Conservation (phyloP, 2,797 vertebrate genomes). For the Anolis apletophallus region DNA sequence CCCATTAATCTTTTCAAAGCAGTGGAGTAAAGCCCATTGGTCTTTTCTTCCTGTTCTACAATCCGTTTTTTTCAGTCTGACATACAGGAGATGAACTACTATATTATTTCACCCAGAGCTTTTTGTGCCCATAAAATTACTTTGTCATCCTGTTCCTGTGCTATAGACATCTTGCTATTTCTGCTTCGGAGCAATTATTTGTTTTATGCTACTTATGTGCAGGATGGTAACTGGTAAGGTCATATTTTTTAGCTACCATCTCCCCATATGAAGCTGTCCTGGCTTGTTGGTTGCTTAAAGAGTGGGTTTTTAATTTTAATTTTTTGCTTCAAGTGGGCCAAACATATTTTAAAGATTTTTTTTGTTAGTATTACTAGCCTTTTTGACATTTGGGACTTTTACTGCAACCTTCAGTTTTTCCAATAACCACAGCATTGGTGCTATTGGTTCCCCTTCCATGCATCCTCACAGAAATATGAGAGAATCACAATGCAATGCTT, state of each 20-base stretch:
- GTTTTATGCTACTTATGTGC: not conserved
- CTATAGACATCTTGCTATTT: conserved; percentile 5
- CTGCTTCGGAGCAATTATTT: not conserved
- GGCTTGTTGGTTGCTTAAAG: not conserved
- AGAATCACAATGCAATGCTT: not conserved
- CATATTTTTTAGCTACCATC: not conserved
- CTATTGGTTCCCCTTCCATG: not conserved
- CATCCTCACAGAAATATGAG: not conserved
- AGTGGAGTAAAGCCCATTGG: not conserved
- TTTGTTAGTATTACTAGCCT: not conserved
- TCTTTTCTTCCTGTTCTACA: not conserved
- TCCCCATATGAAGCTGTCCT: not conserved
- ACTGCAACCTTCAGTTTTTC: not conserved
- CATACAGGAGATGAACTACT: conserved; percentile 7
- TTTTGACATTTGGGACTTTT: conserved; percentile 1
- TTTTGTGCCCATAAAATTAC: not conserved
- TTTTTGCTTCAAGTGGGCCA: not conserved
- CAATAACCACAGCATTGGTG: not conserved
- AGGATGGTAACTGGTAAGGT: not conserved
- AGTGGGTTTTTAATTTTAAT: no score
- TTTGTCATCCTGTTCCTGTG: not conserved
- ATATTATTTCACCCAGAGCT: not conserved
- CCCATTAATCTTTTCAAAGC: not conserved
- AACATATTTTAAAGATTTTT: not conserved
- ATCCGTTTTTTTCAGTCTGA: conserved; percentile 15